Evolutionary conservation across 1,140 invertebrate genomes (phyloP).

Genomic region (Mactra quadrangularis): DNA sequence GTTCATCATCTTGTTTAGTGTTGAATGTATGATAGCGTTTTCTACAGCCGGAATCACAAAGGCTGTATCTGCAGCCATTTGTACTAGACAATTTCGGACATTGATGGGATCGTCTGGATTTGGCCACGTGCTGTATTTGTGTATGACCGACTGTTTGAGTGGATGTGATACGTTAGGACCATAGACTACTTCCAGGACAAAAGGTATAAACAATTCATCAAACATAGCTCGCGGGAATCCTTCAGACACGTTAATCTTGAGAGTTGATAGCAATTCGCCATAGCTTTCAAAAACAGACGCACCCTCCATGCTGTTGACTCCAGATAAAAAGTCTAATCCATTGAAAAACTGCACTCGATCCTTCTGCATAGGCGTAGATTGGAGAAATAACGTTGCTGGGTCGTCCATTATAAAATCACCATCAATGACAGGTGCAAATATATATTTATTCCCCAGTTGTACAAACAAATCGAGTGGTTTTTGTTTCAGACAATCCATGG

Average conservation of each 20-base stretch:
- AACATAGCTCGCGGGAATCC: not conserved
- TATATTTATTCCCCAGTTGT: not conserved
- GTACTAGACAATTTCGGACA: slow-evolving; percentile 5
- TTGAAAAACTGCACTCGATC: not conserved
- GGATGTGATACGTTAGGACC: not conserved
- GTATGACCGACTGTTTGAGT: not conserved
- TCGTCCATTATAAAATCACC: slow-evolving; percentile 22
- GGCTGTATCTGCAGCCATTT: slow-evolving; percentile 3
- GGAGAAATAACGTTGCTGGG: not conserved
- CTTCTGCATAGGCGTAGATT: too few relatives aligned
- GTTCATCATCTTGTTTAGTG: not conserved
- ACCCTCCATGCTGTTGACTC: slow-evolving; percentile 40
- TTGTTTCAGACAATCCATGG: not conserved
- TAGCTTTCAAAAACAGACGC: not conserved
- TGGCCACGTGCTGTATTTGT: slow-evolving; percentile 32
- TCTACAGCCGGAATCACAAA: slow-evolving; percentile 44
- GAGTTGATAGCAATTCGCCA: not conserved
- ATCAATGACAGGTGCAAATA: slow-evolving; percentile 25
- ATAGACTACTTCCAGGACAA: not conserved
- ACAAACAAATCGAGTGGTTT: not conserved
- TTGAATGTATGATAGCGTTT: not conserved
- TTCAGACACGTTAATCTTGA: not conserved
- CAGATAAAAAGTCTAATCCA: slow-evolving; percentile 35
- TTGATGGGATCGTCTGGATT: not conserved
- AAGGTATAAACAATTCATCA: slow-evolving; percentile 13